Percentiles rank a stretch among this genome's conserved stretches.
Conservation (phyloP, 2,113 vertebrate genomes). For the Calyptommatus sinebrachiatus region DNA sequence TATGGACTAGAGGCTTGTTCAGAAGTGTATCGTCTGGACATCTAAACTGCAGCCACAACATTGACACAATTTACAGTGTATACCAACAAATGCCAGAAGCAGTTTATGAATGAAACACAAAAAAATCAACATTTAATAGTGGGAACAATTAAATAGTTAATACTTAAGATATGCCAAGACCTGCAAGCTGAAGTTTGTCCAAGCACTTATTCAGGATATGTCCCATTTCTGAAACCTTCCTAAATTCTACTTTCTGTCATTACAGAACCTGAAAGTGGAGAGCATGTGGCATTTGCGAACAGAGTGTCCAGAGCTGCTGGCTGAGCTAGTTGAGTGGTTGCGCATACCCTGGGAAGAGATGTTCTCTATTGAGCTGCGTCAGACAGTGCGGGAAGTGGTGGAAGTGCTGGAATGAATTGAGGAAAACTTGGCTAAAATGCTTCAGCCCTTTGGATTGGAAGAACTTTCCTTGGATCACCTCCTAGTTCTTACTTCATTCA, state of each 20-base stretch:
- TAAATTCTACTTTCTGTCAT: not conserved
- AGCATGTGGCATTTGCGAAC: slow-evolving; percentile 79
- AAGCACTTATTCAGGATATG: not conserved
- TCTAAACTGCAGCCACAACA: too few relatives aligned
- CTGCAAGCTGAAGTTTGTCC: not conserved
- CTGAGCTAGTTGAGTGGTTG: slow-evolving; percentile 80
- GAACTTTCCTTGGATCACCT: not conserved
- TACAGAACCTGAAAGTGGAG: slow-evolving; percentile 74
- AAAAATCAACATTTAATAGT: too few relatives aligned
- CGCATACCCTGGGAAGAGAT: slow-evolving; percentile 83
- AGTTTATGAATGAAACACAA: too few relatives aligned
- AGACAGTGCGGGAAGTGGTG: slow-evolving; percentile 55
- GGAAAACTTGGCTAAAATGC: not conserved
- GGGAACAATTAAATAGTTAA: too few relatives aligned
- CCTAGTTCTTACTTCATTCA: not conserved
- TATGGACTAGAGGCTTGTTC: too few relatives aligned
- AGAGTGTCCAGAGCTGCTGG: slow-evolving; percentile 72
- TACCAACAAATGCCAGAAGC: too few relatives aligned
- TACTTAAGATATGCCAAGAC: not conserved
- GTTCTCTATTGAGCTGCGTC: slow-evolving; percentile 81
- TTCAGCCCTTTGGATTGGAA: not conserved
- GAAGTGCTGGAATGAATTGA: slow-evolving; percentile 34
- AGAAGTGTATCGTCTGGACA: too few relatives aligned
- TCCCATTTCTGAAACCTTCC: not conserved
- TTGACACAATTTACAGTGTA: too few relatives aligned